Percentiles rank a stretch among this genome's conserved stretches.
phyloP scores from a whole-genome alignment of 1,140 invertebrate genomes.

The Choristoneura fumiferana region DNA sequence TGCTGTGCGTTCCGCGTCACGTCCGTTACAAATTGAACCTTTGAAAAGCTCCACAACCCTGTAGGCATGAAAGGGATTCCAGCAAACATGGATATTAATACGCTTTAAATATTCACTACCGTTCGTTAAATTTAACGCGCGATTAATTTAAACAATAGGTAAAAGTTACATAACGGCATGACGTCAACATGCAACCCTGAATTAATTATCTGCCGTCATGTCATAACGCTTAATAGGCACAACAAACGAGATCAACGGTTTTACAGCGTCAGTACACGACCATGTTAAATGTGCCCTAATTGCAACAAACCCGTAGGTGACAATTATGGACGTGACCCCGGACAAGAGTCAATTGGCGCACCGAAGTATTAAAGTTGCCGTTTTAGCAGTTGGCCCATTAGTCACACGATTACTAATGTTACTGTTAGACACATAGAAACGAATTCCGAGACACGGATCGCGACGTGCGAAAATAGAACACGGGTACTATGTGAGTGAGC shows the following conservation, averaged over 20 bases:
- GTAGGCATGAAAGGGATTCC: constrained; percentile 3
- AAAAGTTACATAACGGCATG: constrained; percentile 50
- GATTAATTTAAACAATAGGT: constrained; percentile 40
- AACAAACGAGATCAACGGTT: constrained; percentile 27
- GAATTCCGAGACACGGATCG: constrained; percentile 76
- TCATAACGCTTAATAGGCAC: constrained; percentile 37
- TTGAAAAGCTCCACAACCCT: constrained; percentile 1
- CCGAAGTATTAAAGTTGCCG: constrained; percentile 24
- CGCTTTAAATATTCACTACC: constrained; percentile 13
- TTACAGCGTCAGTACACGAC: constrained; percentile 29
- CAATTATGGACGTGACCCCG: constrained; percentile 15
- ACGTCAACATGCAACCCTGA: constrained; percentile 49
- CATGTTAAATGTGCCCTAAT: constrained; percentile 28
- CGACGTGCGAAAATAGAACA: constrained; percentile 73
- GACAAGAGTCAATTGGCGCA: constrained; percentile 16
- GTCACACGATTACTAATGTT: constrained; percentile 74
- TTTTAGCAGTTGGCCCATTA: constrained; percentile 63
- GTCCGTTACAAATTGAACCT: constrained; percentile 11
- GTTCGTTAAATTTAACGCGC: constrained; percentile 45
- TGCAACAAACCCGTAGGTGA: neutral
- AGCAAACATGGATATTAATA: constrained; percentile 2
- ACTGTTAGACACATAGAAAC: constrained; percentile 69
- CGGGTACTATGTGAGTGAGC: constrained; percentile 67
- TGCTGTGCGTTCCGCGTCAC: constrained; percentile 5
- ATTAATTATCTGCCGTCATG: constrained; percentile 46